Percentiles rank a stretch among this genome's conserved stretches.
phyloP scores from a whole-genome alignment of 1,140 invertebrate species.

The Parapsyche elsis region DNA sequence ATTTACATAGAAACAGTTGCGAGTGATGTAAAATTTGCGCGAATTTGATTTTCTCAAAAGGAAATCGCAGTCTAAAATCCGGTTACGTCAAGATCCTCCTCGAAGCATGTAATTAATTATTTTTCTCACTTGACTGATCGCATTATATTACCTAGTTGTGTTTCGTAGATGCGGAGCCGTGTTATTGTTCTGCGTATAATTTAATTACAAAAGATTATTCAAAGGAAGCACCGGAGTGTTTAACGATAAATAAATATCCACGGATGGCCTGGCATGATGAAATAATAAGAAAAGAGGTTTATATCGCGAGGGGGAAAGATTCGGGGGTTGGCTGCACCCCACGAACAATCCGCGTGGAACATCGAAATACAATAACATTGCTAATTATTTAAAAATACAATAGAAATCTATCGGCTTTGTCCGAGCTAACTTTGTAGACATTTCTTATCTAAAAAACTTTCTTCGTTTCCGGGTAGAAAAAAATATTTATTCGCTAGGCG shows the following conservation, averaged over 20 bases:
- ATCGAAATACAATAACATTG: too few relatives aligned
- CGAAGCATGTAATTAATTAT: constrained; percentile 56
- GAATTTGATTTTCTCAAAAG: background rate
- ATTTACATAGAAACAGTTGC: too few relatives aligned
- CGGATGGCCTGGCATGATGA: constrained; percentile 51
- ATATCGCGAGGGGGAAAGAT: constrained; percentile 42
- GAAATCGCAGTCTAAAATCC: constrained; percentile 37
- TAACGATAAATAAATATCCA: constrained; percentile 57
- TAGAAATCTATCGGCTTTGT: too few relatives aligned
- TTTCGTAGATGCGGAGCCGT: background rate
- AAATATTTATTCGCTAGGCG: too few relatives aligned
- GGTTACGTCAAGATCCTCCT: constrained; percentile 30
- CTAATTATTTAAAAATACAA: too few relatives aligned
- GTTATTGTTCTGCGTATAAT: constrained; percentile 56
- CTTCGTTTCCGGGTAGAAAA: too few relatives aligned
- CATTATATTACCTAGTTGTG: constrained; percentile 46
- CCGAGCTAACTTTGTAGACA: too few relatives aligned
- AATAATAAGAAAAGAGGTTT: constrained; percentile 56
- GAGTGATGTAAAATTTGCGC: background rate
- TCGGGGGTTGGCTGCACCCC: background rate
- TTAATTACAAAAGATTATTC: constrained; percentile 57
- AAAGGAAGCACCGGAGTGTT: constrained; percentile 56
- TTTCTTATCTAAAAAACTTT: too few relatives aligned
- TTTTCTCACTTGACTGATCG: constrained; percentile 53
- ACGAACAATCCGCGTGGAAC: background rate